A percentile compares a stretch with the other conserved stretches of the same genome.
Conservation (phyloP, 2,888 invertebrate genomes). For the Troides helena region DNA sequence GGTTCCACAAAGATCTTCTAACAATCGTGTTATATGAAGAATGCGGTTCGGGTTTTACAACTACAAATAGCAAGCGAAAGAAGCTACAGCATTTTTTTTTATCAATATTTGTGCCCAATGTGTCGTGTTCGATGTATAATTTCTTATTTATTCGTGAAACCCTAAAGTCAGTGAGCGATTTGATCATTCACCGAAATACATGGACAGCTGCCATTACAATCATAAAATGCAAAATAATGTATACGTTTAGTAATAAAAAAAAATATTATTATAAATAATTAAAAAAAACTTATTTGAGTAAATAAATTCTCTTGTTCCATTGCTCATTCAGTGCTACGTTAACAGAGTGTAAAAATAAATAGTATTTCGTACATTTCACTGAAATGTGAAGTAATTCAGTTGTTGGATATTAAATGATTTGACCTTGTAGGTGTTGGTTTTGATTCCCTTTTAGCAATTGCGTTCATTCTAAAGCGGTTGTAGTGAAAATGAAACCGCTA, state of each 20-base stretch:
- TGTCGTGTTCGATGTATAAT: slow-evolving; percentile 80
- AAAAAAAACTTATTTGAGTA: slow-evolving; percentile 76
- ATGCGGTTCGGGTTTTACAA: slow-evolving; percentile 51
- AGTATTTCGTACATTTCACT: slow-evolving; percentile 27
- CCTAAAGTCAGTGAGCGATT: slow-evolving; percentile 67
- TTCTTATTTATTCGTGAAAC: slow-evolving; percentile 73
- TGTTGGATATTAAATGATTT: slow-evolving; percentile 25
- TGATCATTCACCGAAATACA: slow-evolving; percentile 60
- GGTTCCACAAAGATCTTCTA: slow-evolving; percentile 60
- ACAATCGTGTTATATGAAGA: slow-evolving; percentile 52
- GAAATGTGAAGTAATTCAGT: slow-evolving; percentile 4
- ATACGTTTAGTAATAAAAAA: slow-evolving; percentile 68
- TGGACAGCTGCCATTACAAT: slow-evolving; percentile 78
- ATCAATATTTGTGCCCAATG: slow-evolving; percentile 77
- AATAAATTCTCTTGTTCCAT: slow-evolving; percentile 80
- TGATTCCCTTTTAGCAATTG: not conserved
- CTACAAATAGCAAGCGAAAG: slow-evolving; percentile 62
- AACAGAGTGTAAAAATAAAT: slow-evolving; percentile 74
- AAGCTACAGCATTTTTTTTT: slow-evolving; percentile 59
- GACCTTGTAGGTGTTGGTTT: not conserved
- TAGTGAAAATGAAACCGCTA: slow-evolving; percentile 7
- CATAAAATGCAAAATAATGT: slow-evolving; percentile 78
- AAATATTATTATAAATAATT: slow-evolving; percentile 67
- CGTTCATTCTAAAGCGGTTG: not conserved
- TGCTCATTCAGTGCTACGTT: slow-evolving; percentile 74